A percentile compares a stretch with the other conserved stretches of the same genome.
Conservation (phyloP, 2,113 vertebrate genomes). For the Condylura cristata region DNA sequence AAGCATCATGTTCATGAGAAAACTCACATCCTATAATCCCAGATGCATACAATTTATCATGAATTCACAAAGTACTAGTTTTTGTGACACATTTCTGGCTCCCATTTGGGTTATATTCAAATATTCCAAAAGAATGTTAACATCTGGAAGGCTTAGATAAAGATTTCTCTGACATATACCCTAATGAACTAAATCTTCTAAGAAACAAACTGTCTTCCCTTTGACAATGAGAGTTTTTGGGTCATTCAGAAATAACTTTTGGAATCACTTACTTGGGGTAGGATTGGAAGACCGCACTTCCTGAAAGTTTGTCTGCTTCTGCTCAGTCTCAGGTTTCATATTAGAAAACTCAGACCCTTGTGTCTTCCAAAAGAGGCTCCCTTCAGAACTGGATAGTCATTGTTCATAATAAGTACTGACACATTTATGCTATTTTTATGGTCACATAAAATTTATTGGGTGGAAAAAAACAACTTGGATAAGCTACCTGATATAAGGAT, state of each 20-base stretch:
- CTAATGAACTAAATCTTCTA: slow-evolving; percentile 60
- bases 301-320: not conserved
- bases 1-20: not conserved
- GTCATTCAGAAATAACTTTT: slow-evolving; percentile 38
- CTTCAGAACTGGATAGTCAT: not conserved
- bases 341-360: not conserved
- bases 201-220: slow-evolving; percentile 47
- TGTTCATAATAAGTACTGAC: not conserved
- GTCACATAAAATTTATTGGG: not conserved
- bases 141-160: slow-evolving; percentile 67
- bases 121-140: slow-evolving; percentile 45
- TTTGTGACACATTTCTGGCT: slow-evolving; percentile 51
- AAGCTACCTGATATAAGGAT: not conserved
- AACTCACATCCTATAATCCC: not conserved
- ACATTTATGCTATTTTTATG: not conserved
- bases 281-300: not conserved
- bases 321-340: not conserved
- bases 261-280: not conserved
- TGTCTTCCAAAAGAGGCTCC: not conserved
- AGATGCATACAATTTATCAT: not conserved
- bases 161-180: slow-evolving; percentile 55
- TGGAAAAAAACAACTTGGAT: not conserved
- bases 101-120: slow-evolving; percentile 55
- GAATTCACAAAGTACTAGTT: slow-evolving; percentile 17
- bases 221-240: slow-evolving; percentile 18